These are phyloP conservation scores for Mionectes macconnelli DNA, from an alignment of 2,113 vertebrate species.

Conservation along the genomic window DNA sequence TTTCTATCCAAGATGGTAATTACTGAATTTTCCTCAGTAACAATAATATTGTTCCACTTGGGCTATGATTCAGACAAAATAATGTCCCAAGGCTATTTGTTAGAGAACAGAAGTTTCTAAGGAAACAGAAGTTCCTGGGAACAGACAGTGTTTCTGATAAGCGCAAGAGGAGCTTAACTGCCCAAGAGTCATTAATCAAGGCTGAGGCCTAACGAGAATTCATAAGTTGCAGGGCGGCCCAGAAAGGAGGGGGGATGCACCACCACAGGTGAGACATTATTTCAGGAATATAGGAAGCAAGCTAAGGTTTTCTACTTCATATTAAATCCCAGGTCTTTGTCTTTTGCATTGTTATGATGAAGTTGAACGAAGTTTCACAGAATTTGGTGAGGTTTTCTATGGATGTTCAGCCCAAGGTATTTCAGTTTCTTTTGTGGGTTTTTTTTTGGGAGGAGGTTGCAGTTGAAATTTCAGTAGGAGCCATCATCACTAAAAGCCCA, in stretches of 20 bases:
- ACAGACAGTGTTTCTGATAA: background rate
- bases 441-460: rapidly evolving
- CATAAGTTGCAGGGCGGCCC: background rate
- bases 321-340: background rate
- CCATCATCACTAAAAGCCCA: background rate
- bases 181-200: background rate
- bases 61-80: background rate
- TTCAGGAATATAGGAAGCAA: background rate
- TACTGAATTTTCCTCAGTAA: background rate
- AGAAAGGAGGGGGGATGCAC: background rate
- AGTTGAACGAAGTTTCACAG: background rate
- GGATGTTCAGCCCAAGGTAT: background rate
- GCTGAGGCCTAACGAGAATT: rapidly evolving
- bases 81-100: background rate
- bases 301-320: background rate
- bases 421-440: background rate
- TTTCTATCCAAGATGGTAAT: background rate
- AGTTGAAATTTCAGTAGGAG: background rate
- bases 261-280: background rate
- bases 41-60: background rate
- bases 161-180: background rate
- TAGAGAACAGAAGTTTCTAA: background rate
- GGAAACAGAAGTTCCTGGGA: background rate
- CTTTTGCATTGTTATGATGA: background rate
- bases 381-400: background rate